phyloP scores from a whole-genome alignment of 2,888 invertebrate species.

The Nephrotoma flavescens region DNA sequence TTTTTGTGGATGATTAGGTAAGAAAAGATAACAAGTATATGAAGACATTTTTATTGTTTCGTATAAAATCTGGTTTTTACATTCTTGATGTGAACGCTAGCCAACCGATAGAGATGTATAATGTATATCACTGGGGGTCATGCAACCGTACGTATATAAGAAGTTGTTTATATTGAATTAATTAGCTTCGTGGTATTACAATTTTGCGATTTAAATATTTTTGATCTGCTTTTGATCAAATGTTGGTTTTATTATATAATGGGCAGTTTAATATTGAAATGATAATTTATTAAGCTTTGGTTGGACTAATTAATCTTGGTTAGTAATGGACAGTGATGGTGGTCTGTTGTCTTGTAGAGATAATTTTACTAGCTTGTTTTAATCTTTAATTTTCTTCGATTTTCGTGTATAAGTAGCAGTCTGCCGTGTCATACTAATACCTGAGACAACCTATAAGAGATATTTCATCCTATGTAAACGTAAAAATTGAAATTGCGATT shows the following conservation, averaged over 20 bases:
- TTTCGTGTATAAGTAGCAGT: too few species aligned
- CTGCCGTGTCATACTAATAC: too few species aligned
- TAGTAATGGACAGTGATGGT: not conserved
- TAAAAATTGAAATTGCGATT: too few species aligned
- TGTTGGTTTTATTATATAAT: not conserved
- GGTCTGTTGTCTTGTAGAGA: not conserved
- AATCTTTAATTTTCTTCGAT: too few species aligned
- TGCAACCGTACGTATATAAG: not conserved
- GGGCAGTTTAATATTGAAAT: not conserved
- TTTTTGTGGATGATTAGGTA: not conserved
- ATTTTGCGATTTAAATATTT: not conserved
- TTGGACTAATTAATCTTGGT: not conserved
- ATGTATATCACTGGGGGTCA: not conserved
- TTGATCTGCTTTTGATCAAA: not conserved
- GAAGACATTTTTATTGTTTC: not conserved
- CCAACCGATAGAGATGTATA: not conserved
- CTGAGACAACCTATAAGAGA: too few species aligned
- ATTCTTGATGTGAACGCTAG: not conserved
- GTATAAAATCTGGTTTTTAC: not conserved
- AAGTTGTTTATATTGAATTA: not conserved
- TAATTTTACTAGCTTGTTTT: too few species aligned
- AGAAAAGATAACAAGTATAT: not conserved
- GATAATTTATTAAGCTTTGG: not conserved
- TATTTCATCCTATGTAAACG: too few species aligned
- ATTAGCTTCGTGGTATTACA: not conserved